These are phyloP conservation scores for Trigoniulus corallinus DNA, from an alignment of 1,140 invertebrate species.

Conservation along the genomic window DNA sequence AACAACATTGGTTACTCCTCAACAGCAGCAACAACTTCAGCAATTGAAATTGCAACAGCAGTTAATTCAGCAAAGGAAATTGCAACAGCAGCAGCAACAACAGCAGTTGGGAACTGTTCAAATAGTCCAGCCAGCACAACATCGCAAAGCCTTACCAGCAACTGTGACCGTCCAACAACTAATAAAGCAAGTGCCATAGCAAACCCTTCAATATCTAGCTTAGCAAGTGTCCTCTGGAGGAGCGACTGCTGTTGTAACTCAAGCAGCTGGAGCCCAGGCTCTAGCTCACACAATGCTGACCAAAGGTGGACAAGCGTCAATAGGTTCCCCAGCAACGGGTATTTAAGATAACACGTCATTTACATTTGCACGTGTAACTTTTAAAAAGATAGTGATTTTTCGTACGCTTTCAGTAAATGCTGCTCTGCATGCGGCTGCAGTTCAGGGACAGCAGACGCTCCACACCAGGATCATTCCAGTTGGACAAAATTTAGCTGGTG, in stretches of 20 bases:
- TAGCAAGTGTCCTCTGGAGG: conserved; percentile 22
- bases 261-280: neutral
- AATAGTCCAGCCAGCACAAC: conserved; percentile 35
- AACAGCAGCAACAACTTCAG: conserved; percentile 38
- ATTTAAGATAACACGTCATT: no score
- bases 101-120: conserved; percentile 19
- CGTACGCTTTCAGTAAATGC: no score
- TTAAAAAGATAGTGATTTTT: no score
- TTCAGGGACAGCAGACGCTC: no score
- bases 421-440: no score
- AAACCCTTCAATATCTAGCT: conserved; percentile 49
- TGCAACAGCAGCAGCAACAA: conserved; percentile 31
- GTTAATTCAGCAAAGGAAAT: conserved; percentile 35
- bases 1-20: neutral
- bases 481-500: no score
- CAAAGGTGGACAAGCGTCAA: no score
- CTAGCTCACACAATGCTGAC: neutral
- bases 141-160: conserved; percentile 38
- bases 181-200: conserved; percentile 41
- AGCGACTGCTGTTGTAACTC: neutral
- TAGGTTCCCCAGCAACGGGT: no score
- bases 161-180: conserved; percentile 58
- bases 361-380: no score
- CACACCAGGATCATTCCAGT: no score
- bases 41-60: conserved; percentile 50